Percentiles rank a stretch among this genome's conserved stretches.
These are phyloP conservation scores for Myanophis thanlyinensis DNA, from an alignment of 2,113 vertebrate genomes.

Conservation along the genomic window DNA sequence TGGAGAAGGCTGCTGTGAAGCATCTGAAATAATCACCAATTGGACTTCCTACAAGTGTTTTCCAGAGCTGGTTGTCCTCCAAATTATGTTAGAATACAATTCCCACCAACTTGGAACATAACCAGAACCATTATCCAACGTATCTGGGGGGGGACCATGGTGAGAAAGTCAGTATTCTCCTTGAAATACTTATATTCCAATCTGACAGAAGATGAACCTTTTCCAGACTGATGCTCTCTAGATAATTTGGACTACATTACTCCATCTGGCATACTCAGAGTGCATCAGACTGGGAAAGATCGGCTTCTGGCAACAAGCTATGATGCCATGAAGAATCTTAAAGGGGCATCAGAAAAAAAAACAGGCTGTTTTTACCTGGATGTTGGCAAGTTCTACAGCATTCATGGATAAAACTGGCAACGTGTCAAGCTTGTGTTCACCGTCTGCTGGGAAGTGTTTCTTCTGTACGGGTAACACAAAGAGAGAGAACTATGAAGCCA, in stretches of 20 bases:
- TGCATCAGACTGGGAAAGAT: not conserved
- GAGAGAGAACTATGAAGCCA: not conserved
- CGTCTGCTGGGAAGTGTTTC: conserved; percentile 46
- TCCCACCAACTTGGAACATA: not conserved
- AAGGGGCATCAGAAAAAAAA: no score
- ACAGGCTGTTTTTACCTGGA: conserved; percentile 36
- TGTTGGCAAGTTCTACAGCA: conserved; percentile 46
- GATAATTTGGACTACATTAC: not conserved
- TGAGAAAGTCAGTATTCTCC: not conserved
- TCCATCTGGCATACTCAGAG: not conserved
- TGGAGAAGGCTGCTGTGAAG: not conserved
- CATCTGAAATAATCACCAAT: not conserved
- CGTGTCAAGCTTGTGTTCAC: conserved; percentile 52
- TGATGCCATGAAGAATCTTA: not conserved
- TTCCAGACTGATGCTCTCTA: not conserved
- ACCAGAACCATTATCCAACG: not conserved
- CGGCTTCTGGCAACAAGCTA: not conserved
- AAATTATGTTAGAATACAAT: not conserved
- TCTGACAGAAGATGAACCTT: not conserved
- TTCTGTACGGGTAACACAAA: conserved; percentile 20
- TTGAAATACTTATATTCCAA: not conserved
- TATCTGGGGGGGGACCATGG: not conserved
- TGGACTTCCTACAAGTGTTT: not conserved
- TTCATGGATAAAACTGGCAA: conserved; percentile 50
- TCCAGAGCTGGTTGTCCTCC: not conserved